Percentiles rank a stretch among this genome's conserved stretches.
phyloP scores from a whole-genome alignment of 2,797 vertebrate species.

The Pachyuromys duprasi region DNA sequence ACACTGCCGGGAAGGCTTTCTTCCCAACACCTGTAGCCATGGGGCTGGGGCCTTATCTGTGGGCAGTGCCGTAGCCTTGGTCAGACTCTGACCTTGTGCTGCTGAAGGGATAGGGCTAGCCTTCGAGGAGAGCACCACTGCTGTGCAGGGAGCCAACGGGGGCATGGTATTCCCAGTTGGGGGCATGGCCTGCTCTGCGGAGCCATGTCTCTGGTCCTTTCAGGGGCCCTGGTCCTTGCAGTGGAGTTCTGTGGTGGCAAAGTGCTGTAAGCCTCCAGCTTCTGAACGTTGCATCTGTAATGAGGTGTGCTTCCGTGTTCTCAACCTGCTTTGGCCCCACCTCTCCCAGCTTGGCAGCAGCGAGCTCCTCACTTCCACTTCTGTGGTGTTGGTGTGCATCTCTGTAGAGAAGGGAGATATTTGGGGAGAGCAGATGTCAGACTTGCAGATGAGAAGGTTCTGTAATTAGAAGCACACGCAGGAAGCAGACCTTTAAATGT shows the following conservation, averaged over 20 bases:
- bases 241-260: neutral
- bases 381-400: neutral
- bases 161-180: neutral
- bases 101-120: accelerated
- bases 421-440: neutral
- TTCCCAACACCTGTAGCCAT: neutral
- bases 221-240: neutral
- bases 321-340: neutral
- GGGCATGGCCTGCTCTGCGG: neutral
- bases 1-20: neutral
- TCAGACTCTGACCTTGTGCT: neutral
- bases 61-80: too few relatives aligned
- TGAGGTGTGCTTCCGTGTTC: neutral
- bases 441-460: neutral
- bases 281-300: neutral
- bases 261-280: neutral
- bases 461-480: neutral
- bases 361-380: neutral
- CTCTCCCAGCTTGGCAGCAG: neutral
- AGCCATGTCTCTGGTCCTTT: neutral
- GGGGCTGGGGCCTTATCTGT: neutral
- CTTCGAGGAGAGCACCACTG: neutral
- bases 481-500: neutral
- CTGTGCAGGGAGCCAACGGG: neutral
- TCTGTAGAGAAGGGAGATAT: neutral